A percentile compares a stretch with the other conserved stretches of the same genome.
phyloP scores from a whole-genome alignment of 2,888 invertebrate genomes.

The Eumacrocentrus americanus region DNA sequence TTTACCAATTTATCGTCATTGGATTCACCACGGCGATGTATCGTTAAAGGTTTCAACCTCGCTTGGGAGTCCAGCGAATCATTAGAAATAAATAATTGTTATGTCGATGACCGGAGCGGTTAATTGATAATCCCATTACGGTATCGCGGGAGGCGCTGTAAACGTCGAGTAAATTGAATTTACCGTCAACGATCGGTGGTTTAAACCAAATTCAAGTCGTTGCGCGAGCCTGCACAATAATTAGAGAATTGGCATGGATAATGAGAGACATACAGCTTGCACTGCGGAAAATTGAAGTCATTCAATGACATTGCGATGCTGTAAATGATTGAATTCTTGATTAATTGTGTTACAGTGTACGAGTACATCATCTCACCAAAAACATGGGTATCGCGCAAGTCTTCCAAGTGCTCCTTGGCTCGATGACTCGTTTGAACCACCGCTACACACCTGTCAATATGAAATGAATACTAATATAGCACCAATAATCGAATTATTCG shows the following conservation, averaged over 20 bases:
- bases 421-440: conserved; percentile 45
- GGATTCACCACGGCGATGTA: not conserved
- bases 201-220: conserved; percentile 34
- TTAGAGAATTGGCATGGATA: conserved; percentile 33
- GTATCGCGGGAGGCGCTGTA: conserved; percentile 32
- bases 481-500: too few relatives aligned
- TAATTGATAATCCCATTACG: conserved; percentile 41
- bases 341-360: too few relatives aligned
- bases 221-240: conserved; percentile 30
- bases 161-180: conserved; percentile 38
- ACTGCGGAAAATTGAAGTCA: too few relatives aligned
- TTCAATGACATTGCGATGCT: too few relatives aligned
- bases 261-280: too few relatives aligned
- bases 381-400: conserved; percentile 2
- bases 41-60: not conserved
- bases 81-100: conserved; percentile 27
- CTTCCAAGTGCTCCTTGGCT: conserved; percentile 32
- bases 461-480: not conserved
- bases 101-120: conserved; percentile 30
- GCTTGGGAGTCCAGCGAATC: not conserved
- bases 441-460: conserved; percentile 50
- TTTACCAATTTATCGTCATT: conserved; percentile 10
- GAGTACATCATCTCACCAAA: conserved; percentile 14
- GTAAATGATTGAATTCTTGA: too few relatives aligned
- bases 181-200: conserved; percentile 37